Evolutionary conservation across 1,140 invertebrate species (phyloP), one percentile per base, ranked within the genome.

Genomic region (Trypoxylus dichotomus): DNA sequence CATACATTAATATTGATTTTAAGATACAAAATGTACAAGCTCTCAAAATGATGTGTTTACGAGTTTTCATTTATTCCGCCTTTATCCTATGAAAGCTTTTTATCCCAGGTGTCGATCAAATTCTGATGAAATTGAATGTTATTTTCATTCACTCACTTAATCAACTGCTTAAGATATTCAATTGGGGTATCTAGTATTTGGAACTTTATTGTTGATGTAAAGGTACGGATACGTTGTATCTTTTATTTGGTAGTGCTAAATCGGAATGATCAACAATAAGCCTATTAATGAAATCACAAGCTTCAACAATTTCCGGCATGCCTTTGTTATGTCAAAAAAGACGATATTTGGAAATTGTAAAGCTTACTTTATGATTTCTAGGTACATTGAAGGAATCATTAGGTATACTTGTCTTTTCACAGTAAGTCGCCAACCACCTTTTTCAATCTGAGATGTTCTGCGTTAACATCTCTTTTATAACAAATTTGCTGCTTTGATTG

Each of bases 341-440:
- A n/a, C 21, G 60, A 21, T 24, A 24, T 63, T 63, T 63, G 19
- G 60, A 63, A 63, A 63, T 63, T 63, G 60, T 24, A 63, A 63
- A 63, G 25, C 60, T 63, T 63, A 24, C 19, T 27, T 63, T 63
- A 2, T 63, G 19, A 63, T 63, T 63, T n/a, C 60, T 63, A 27
- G 60, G 60, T 24, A 21, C 8, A 24, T 27, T 63, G 8, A 63
- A 21, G 60, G 25, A 63, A 3, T 63, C n/a, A 63, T 63, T 63
- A 10, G 72, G 32, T 74, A 76, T 63, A 37, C 75, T 41, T 58
- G 43, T 77, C 54, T 77, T 77, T 77, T 77, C 72, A 72, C 37
- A 77, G 71, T 58, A 27, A 72, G 76, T 15, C 15, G 76, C 60
- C 76, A 58, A 77, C 76, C 76, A 77, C 8, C 37, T 72, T 77